These are phyloP conservation scores for Peromyscus melanophrys DNA, from an alignment of 2,797 vertebrate genomes.

Conservation along the genomic window DNA sequence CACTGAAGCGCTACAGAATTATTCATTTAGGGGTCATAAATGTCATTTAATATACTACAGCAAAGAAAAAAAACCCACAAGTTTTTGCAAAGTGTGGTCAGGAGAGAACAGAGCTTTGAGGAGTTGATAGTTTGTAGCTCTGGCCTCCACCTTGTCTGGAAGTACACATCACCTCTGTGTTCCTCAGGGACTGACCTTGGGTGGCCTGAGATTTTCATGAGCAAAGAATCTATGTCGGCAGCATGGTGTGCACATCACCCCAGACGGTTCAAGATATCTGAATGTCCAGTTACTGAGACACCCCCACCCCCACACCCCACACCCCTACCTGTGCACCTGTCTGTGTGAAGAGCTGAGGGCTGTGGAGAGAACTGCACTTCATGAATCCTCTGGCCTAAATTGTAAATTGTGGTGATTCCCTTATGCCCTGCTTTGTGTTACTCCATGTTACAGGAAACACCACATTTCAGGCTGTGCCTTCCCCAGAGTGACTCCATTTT, in stretches of 20 bases:
- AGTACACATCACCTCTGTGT: neutral
- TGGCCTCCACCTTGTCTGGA: neutral
- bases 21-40: neutral
- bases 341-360: too few species aligned
- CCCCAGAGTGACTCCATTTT: neutral
- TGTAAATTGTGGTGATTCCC: neutral
- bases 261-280: neutral
- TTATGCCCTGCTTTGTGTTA: neutral
- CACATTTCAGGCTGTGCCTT: neutral
- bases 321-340: neutral
- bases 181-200: neutral
- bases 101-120: conserved; percentile 2
- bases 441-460: neutral
- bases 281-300: neutral
- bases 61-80: neutral
- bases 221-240: neutral
- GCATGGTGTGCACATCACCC: neutral
- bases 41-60: conserved; percentile 5
- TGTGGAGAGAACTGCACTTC: neutral
- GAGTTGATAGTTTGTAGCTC: neutral
- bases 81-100: neutral
- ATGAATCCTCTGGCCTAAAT: neutral
- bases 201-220: neutral
- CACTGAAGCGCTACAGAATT: neutral
- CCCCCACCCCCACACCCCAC: too few species aligned